Evolutionary conservation across 2,113 vertebrate genomes (phyloP).

Genomic region (Lathamus discolor): DNA sequence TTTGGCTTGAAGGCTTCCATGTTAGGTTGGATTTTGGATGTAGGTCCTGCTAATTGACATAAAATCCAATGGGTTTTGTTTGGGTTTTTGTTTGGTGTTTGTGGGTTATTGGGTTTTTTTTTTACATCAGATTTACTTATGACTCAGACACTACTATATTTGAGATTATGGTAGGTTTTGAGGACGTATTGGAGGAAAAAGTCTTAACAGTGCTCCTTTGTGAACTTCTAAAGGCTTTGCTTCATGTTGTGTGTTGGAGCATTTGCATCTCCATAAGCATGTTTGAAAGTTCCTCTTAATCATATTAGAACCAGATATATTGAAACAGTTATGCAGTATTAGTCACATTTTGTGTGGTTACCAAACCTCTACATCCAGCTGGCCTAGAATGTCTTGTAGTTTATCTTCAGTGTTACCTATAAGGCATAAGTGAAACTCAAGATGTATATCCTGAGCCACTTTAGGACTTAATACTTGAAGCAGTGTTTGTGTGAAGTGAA

Average conservation of each 20-base stretch:
- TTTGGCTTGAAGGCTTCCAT: not conserved
- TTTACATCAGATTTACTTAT: not conserved
- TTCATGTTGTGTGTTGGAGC: not conserved
- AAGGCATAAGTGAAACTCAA: not conserved
- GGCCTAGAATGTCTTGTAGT: not conserved
- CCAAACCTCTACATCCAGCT: not conserved
- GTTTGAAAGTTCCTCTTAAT: not conserved
- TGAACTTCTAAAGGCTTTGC: not conserved
- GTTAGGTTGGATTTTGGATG: not conserved
- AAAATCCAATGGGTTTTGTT: not conserved
- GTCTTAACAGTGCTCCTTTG: not conserved
- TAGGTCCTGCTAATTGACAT: not conserved
- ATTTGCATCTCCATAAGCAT: not conserved
- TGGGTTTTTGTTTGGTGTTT: not conserved
- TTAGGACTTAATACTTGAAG: not conserved
- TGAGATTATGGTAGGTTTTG: not conserved
- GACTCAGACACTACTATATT: not conserved
- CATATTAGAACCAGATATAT: not conserved
- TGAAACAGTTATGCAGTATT: not conserved
- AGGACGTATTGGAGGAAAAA: not conserved
- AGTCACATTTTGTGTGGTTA: not conserved
- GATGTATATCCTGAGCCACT: not conserved
- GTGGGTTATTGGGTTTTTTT: not conserved
- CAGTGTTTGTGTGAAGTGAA: not conserved
- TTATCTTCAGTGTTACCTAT: accelerated